Evolutionary conservation across 1,140 invertebrate genomes (phyloP).

Genomic region (Leptopilina clavipes): DNA sequence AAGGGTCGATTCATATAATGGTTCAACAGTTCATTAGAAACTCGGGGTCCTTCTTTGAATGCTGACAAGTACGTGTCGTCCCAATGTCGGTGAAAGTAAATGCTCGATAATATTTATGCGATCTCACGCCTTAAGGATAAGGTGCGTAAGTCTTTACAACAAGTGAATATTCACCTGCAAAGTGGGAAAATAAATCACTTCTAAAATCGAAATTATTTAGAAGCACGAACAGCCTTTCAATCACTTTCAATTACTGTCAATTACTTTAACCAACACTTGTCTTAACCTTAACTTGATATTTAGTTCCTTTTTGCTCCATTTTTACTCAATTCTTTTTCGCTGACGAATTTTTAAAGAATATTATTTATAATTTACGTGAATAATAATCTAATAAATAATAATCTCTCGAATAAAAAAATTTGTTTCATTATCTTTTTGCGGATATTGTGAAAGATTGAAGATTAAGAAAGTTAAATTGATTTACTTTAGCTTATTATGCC

Average conservation of each 20-base stretch:
- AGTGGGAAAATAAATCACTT: background rate
- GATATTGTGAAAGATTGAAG: too few relatives aligned
- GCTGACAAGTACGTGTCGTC: conserved; percentile 23
- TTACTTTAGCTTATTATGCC: background rate
- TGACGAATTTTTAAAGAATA: too few relatives aligned
- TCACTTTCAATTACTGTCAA: background rate
- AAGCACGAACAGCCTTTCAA: background rate
- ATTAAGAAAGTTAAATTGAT: conserved; percentile 1
- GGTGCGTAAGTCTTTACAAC: background rate
- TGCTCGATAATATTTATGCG: conserved; percentile 8
- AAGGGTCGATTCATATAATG: conserved; percentile 29
- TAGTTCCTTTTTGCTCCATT: too few relatives aligned
- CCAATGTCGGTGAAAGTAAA: conserved; percentile 22
- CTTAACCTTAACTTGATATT: too few relatives aligned
- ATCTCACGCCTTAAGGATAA: background rate
- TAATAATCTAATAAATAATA: too few relatives aligned
- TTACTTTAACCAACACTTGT: background rate
- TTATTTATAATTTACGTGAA: too few relatives aligned
- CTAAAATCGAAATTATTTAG: background rate
- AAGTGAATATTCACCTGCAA: conserved; percentile 30
- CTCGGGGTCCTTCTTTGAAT: background rate
- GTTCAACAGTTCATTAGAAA: conserved; percentile 24
- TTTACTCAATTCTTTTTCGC: too few relatives aligned
- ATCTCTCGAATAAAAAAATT: too few relatives aligned
- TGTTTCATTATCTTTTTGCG: too few relatives aligned